A percentile compares a stretch with the other conserved stretches of the same genome.
Conservation (phyloP, 2,113 vertebrate genomes). For the Sclerurus mexicanus region DNA sequence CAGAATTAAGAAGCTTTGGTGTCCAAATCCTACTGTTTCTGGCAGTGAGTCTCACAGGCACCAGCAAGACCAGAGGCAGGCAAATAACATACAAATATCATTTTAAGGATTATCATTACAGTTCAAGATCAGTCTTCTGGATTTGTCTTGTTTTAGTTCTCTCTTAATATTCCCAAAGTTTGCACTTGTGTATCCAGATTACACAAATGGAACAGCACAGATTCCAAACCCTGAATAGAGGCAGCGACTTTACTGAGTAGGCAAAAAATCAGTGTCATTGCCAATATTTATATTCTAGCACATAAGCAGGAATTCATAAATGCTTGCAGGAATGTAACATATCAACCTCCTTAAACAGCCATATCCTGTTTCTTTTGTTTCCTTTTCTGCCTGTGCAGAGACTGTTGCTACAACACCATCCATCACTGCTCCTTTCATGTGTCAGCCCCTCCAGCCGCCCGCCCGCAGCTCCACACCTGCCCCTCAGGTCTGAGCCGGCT, state of each 20-base stretch:
- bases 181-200: neutral
- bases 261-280: neutral
- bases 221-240: neutral
- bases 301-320: conserved; percentile 7
- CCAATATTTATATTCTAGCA: neutral
- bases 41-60: neutral
- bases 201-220: neutral
- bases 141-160: neutral
- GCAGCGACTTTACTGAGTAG: neutral
- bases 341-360: conserved; percentile 14
- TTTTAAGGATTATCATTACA: neutral
- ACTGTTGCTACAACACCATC: conserved; percentile 50
- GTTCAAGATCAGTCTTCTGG: neutral
- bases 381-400: conserved; percentile 19
- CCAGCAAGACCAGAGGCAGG: neutral
- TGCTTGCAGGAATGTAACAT: neutral
- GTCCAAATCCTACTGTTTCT: neutral
- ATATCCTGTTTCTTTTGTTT: conserved; percentile 62
- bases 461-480: neutral
- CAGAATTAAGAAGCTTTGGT: neutral
- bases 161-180: neutral
- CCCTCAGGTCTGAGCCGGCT: neutral
- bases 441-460: neutral
- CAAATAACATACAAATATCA: neutral
- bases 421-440: conserved; percentile 11